Conservation (phyloP, 2,113 vertebrate genomes). For the Pituophis catenifer region DNA sequence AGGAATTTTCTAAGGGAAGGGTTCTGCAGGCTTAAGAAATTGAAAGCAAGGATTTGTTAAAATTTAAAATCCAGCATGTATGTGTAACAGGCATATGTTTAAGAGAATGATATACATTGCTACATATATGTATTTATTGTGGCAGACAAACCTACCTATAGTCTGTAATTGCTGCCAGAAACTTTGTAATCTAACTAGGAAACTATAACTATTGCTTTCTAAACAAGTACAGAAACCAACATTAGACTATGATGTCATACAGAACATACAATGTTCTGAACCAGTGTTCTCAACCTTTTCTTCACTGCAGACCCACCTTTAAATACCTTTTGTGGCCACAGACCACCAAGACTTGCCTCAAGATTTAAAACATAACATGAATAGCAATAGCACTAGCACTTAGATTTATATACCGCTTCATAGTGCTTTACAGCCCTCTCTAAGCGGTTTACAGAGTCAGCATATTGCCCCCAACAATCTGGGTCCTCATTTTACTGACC, state of each 20-base stretch:
- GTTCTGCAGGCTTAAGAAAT: background rate
- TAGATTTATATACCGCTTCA: too few relatives aligned
- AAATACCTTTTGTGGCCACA: background rate
- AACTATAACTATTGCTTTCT: background rate
- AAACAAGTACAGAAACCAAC: background rate
- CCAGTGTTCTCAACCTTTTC: background rate
- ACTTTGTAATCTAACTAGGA: background rate
- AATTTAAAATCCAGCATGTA: background rate
- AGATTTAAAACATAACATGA: background rate
- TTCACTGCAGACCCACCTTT: background rate
- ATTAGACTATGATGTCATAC: background rate
- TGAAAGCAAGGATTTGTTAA: background rate
- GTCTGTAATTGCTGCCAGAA: background rate
- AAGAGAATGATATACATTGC: background rate
- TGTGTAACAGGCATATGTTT: background rate
- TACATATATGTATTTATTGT: background rate
- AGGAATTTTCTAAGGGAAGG: background rate
- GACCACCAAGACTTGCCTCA: background rate
- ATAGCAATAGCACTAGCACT: too few relatives aligned
- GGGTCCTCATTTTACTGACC: too few relatives aligned
- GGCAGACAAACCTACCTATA: background rate
- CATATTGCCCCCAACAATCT: too few relatives aligned
- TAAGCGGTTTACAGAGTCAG: too few relatives aligned
- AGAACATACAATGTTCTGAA: background rate
- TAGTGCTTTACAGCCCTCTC: too few relatives aligned